Base-by-base conservation (phyloP, 2,113 vertebrate genomes). In the Gavia stellata region DNA sequence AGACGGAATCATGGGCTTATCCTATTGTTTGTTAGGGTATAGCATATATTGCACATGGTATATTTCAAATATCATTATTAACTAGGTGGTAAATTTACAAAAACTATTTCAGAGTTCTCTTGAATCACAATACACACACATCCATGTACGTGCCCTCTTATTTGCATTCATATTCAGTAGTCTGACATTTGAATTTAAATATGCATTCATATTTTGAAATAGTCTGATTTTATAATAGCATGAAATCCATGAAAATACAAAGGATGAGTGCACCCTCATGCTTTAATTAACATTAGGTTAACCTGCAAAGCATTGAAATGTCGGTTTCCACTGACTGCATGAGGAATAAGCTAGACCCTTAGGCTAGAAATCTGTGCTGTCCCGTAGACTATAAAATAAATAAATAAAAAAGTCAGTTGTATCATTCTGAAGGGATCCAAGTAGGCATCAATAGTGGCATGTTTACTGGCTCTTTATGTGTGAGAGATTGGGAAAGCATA, bases 121-220 rank as follows among this genome's bases (percentile, higher is more conserved):
- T 84, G 45, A 93, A 85, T 45, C 25, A 47, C 14, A 47, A 40
- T 63, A 42, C 36, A 19, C 13, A 34, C 4, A 7, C 2, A 6
- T 15, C 14, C 7, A 0, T 89, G 25, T 78, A 66, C 5, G 1
- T 89, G 50, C 7, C 28, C 18, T 82, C 58, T 81, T 95, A 96
- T 90, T 92, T 90, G 47, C 14, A 92, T 95, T 90, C 71, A 81
- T 82, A 81, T 87, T 88, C 47, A 53, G 50, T 85, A 89, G 40
- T 72, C 34, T 95, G 82, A 95, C 91, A 94, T 96, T 96, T 97
- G 13, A 92, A 83, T 94, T 94, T 86, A 93, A 95, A 92, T 81
- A 85, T 75, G 19, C 47, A 86, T 95, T 96, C 68, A 10, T 87
- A 86, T 95, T 92, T 95, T 88, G 25, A 93, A 95, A 91, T 50